Percentiles rank a stretch among this genome's conserved stretches.
Conservation (phyloP, 2,797 vertebrate genomes). For the Thamnophis elegans region DNA sequence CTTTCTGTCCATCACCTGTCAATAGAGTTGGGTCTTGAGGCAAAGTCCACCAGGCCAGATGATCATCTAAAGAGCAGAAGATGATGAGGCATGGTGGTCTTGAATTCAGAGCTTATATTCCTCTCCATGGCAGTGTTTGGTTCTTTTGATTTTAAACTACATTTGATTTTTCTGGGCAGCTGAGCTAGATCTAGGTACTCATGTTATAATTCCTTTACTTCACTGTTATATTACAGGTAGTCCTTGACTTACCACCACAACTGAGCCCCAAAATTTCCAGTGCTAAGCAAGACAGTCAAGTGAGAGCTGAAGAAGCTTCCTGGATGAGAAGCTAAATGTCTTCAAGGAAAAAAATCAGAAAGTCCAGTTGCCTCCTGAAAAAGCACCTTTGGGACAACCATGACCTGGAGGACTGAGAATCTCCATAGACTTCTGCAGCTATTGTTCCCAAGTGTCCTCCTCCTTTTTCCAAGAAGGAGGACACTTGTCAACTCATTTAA, state of each 20-base stretch:
- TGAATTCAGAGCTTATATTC: neutral
- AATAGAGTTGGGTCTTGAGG: neutral
- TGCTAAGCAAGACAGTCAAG: no score
- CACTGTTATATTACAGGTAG: neutral
- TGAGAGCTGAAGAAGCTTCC: no score
- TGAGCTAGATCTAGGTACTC: neutral
- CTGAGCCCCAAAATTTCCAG: no score
- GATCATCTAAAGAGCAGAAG: neutral
- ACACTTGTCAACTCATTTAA: neutral
- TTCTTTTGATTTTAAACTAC: neutral
- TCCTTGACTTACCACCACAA: no score
- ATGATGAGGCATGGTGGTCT: neutral
- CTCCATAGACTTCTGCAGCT: neutral
- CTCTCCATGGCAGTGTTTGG: neutral
- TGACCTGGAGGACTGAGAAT: no score
- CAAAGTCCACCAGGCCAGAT: neutral
- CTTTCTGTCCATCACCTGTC: neutral
- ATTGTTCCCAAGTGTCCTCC: no score
- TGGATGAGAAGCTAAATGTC: no score
- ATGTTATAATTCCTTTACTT: neutral
- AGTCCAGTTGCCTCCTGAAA: no score
- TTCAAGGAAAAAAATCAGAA: no score
- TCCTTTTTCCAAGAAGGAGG: neutral
- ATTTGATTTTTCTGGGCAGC: neutral
- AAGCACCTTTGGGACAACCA: no score